These are phyloP conservation scores for Eurypyga helias DNA, from an alignment of 2,113 vertebrate genomes.

Conservation along the genomic window DNA sequence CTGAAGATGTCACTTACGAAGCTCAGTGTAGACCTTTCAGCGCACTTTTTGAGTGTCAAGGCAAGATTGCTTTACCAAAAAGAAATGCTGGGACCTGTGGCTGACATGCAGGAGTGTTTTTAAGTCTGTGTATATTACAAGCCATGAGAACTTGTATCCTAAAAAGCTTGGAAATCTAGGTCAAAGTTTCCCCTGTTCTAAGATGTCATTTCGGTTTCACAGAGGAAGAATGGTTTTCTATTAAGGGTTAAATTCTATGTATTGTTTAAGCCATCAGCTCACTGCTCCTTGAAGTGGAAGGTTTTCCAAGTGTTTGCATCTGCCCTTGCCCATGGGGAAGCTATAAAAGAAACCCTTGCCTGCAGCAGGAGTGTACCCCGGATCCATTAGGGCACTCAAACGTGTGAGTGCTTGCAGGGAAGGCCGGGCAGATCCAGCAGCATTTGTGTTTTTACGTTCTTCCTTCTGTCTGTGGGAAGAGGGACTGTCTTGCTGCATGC, in stretches of 20 bases:
- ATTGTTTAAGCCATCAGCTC: neutral
- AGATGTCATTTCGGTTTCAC: neutral
- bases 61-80: neutral
- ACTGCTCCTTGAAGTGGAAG: neutral
- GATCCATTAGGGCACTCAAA: neutral
- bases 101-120: neutral
- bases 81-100: neutral
- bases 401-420: neutral
- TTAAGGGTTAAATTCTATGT: neutral
- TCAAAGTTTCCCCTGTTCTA: neutral
- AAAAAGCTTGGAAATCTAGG: neutral
- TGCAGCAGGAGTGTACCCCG: neutral
- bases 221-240: neutral
- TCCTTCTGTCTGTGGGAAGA: neutral
- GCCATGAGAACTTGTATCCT: neutral
- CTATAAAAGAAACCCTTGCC: neutral
- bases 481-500: neutral
- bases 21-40: neutral
- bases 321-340: neutral
- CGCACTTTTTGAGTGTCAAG: neutral
- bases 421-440: neutral
- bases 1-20: neutral
- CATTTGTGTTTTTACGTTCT: neutral
- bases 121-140: neutral
- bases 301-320: neutral